phyloP scores from a whole-genome alignment of 1,140 invertebrate species.

The Drosophila lacertosa region DNA sequence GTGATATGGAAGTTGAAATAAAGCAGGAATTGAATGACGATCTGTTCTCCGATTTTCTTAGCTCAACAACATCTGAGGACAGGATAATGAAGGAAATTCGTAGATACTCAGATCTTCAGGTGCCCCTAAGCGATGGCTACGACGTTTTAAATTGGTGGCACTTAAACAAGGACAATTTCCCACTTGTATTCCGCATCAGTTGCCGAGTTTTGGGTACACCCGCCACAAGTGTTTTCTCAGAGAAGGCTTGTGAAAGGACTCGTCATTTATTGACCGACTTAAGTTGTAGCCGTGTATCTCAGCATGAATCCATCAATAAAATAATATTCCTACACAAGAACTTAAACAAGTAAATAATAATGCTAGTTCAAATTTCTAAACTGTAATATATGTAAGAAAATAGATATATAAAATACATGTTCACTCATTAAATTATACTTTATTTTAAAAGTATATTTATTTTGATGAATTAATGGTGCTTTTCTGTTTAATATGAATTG shows the following conservation, averaged over 20 bases:
- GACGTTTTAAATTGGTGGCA: conserved; percentile 35
- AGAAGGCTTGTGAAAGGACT: conserved; percentile 6
- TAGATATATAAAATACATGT: too few relatives aligned
- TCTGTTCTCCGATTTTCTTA: conserved; percentile 39
- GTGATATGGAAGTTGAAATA: neutral
- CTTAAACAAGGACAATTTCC: conserved; percentile 16
- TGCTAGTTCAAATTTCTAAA: too few relatives aligned
- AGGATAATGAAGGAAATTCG: conserved; percentile 25
- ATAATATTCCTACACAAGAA: conserved; percentile 11
- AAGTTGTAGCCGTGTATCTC: neutral
- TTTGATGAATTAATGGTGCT: too few relatives aligned
- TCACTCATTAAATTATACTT: too few relatives aligned
- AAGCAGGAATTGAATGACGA: conserved; percentile 27
- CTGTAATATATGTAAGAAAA: too few relatives aligned
- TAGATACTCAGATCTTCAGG: conserved; percentile 25
- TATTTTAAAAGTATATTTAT: too few relatives aligned
- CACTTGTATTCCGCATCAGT: conserved; percentile 22
- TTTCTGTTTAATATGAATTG: too few relatives aligned
- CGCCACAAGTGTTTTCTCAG: conserved; percentile 2
- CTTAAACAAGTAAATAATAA: neutral
- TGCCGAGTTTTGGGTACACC: conserved; percentile 29
- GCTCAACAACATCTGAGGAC: conserved; percentile 9
- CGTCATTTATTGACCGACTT: conserved; percentile 7
- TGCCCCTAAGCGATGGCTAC: conserved; percentile 24
- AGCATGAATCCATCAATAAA: neutral